These are phyloP conservation scores for Erebia palarica DNA, from an alignment of 2,888 invertebrate genomes.

Conservation along the genomic window DNA sequence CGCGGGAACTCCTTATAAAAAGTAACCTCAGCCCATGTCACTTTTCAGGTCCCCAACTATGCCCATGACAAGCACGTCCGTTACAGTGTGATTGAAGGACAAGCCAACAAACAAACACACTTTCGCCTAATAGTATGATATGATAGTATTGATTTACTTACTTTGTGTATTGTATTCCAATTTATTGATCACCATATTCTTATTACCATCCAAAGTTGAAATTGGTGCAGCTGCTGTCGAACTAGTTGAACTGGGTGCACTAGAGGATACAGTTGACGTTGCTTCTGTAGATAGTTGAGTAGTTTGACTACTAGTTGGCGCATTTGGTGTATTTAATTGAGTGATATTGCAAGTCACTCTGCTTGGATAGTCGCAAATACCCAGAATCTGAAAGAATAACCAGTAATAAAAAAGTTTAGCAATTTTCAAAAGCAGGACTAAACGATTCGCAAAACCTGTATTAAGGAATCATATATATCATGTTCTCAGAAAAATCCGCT, in stretches of 20 bases:
- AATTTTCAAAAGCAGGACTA: not conserved
- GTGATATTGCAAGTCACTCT: constrained; percentile 79
- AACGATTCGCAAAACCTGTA: not conserved
- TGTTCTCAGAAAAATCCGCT: not conserved
- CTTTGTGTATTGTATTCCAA: constrained; percentile 58
- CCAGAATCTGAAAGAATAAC: constrained; percentile 75
- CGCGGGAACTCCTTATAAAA: too few relatives aligned
- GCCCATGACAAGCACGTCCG: too few relatives aligned
- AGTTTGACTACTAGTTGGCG: constrained; percentile 27
- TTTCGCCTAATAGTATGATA: too few relatives aligned
- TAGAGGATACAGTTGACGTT: constrained; percentile 21
- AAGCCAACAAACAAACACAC: too few relatives aligned
- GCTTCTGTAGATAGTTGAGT: constrained; percentile 19
- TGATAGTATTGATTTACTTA: constrained; percentile 43
- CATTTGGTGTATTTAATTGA: constrained; percentile 11
- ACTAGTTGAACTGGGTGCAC: not conserved
- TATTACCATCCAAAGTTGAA: constrained; percentile 26
- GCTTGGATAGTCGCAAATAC: constrained; percentile 85
- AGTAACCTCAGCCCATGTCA: too few relatives aligned
- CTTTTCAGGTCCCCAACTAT: too few relatives aligned
- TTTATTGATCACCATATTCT: constrained; percentile 49
- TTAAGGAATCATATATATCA: not conserved
- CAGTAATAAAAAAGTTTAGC: not conserved
- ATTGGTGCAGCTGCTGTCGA: constrained; percentile 13
- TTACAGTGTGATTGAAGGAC: too few relatives aligned